Evolutionary conservation across 1,140 invertebrate species (phyloP), one percentile per base, ranked within the genome.

Genomic region (Drosophila erecta): DNA sequence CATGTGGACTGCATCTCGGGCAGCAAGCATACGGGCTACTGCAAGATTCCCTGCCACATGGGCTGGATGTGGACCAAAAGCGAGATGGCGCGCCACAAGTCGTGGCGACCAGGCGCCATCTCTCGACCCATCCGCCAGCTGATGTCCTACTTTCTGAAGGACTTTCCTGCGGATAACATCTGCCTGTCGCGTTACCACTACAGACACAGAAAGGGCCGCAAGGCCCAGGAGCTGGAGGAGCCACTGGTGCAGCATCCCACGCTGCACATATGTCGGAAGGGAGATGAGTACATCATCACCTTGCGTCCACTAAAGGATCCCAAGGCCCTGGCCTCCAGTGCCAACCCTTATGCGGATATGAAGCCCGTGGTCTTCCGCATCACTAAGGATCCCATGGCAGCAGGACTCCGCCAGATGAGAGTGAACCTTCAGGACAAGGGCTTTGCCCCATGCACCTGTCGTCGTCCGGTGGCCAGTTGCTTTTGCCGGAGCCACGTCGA

Each of bases 361-460:
- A 83, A 79, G 57, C 91, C 91, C 1, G 78, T 92, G 6, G 81
- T 91, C 20, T 92, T 92, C 40, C 81, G 76, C 20, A 91, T 92
- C 6, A 74, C 43, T 20, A 91, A 90, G 56, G 81, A 91, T 67
- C 84, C 89, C 1, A 24, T 64, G 14, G 58, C 59, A 3, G 54
- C 40, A 2, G 62, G 50, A 12, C 15, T 58, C 8, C 57, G 75
- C 0, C 60, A 89, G 6, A 37, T 92, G 0, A 77, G 66, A 24
- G 12, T 47, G 8, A 30, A 7, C 6, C 74, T 92, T 2, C 75
- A 60, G 15, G 55, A 75, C 3, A 67, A 51, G 12, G 87, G 90
- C 4, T 85, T 74, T 12, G 46, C 54, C 0, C 69, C 65, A 0
- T 92, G 91, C 46, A 66, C 15, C 1, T 92, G 91, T 47, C 40